These are phyloP conservation scores for Lucinisca nassula DNA, from an alignment of 2,888 invertebrate genomes.

Conservation along the genomic window DNA sequence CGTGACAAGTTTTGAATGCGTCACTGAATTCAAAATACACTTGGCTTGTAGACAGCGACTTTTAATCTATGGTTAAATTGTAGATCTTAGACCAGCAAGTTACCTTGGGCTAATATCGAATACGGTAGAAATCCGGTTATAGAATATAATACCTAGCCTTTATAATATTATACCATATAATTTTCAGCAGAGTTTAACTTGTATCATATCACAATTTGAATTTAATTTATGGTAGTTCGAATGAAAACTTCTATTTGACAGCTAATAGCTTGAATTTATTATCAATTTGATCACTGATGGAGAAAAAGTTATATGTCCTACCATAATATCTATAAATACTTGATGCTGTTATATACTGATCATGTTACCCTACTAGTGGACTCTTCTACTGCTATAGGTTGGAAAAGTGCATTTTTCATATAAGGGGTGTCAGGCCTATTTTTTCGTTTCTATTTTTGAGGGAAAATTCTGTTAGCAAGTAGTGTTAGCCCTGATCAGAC, in stretches of 20 bases:
- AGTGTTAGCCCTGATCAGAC: too few species aligned
- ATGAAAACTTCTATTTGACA: neutral
- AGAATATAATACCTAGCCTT: neutral
- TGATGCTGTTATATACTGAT: too few species aligned
- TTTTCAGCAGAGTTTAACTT: constrained; percentile 12
- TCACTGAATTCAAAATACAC: constrained; percentile 2
- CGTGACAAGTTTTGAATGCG: constrained; percentile 8
- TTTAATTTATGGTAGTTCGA: neutral
- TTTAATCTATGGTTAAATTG: constrained; percentile 3
- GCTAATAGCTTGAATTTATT: neutral
- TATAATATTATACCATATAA: neutral
- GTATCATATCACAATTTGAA: neutral
- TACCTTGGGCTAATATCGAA: neutral
- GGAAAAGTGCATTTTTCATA: too few species aligned
- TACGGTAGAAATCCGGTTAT: too few species aligned
- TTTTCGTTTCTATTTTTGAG: too few species aligned
- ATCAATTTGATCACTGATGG: neutral
- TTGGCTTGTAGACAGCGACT: neutral
- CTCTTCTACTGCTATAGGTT: too few species aligned
- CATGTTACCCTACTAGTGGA: too few species aligned
- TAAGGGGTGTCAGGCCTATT: too few species aligned
- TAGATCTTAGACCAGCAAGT: neutral
- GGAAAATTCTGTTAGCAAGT: too few species aligned
- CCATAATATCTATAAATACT: too few species aligned
- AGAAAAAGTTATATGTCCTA: too few species aligned